Evolutionary conservation across 2,888 invertebrate species (phyloP).

Genomic region (Empis stercorea): DNA sequence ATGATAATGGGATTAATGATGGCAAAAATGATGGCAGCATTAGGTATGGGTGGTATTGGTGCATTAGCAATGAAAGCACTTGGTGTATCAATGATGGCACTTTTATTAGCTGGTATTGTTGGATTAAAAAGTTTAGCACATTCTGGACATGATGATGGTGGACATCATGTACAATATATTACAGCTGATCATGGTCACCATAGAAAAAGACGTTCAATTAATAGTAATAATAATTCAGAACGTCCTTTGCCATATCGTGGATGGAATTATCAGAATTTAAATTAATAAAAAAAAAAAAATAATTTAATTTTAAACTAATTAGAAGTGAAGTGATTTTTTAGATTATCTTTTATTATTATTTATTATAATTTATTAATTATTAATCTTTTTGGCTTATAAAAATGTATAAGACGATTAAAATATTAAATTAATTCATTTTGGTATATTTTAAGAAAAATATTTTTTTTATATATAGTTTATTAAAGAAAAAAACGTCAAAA

Average conservation of each 20-base stretch:
- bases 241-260: slow-evolving; percentile 41
- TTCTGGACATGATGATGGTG: slow-evolving; percentile 37
- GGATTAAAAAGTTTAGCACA: slow-evolving; percentile 59
- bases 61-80: slow-evolving; percentile 66
- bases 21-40: slow-evolving; percentile 62
- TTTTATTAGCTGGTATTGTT: slow-evolving; percentile 61
- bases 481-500: too few relatives aligned
- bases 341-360: too few relatives aligned
- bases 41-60: slow-evolving; percentile 62
- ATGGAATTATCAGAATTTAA: slow-evolving; percentile 30
- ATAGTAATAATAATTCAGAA: slow-evolving; percentile 2
- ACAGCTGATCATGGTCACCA: slow-evolving; percentile 26
- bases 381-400: too few relatives aligned
- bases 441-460: too few relatives aligned
- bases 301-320: too few relatives aligned
- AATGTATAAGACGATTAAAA: too few relatives aligned
- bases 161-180: slow-evolving; percentile 44
- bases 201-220: slow-evolving; percentile 17
- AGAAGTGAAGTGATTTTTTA: too few relatives aligned
- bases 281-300: too few relatives aligned
- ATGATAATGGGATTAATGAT: slow-evolving; percentile 57
- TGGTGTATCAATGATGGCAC: slow-evolving; percentile 55
- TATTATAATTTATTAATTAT: too few relatives aligned
- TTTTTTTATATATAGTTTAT: too few relatives aligned
- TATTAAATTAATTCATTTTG: too few relatives aligned